Evolutionary conservation across 2,113 vertebrate species (phyloP).

Genomic region (Glareola pratincola): DNA sequence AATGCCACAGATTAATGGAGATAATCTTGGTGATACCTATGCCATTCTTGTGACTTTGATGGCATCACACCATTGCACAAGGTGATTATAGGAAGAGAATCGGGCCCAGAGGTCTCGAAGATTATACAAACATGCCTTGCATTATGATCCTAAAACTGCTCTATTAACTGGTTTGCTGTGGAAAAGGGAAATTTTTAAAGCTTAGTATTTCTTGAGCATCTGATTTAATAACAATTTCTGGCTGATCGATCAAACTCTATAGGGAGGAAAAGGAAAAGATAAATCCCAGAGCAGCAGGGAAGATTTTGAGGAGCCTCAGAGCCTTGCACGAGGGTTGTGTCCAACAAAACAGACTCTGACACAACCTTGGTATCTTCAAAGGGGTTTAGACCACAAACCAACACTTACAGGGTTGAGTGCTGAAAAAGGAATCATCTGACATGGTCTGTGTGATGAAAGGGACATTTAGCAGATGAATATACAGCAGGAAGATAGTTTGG

Average conservation of each 20-base stretch:
- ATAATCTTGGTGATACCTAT: neutral
- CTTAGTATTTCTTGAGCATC: neutral
- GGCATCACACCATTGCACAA: neutral
- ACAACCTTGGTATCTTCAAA: neutral
- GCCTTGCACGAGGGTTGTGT: neutral
- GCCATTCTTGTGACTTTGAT: neutral
- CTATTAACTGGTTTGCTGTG: neutral
- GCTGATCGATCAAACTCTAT: neutral
- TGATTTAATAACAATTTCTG: neutral
- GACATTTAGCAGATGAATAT: neutral
- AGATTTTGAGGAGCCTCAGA: neutral
- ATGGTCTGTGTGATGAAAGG: neutral
- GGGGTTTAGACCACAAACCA: neutral
- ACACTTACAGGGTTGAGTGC: rapidly evolving
- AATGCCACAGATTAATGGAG: neutral
- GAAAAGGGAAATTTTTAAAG: neutral
- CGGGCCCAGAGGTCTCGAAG: neutral
- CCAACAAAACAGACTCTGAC: neutral
- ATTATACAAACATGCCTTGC: neutral
- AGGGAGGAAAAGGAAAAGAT: neutral
- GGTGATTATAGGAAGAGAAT: neutral
- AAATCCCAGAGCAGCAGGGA: neutral
- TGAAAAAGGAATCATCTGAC: neutral
- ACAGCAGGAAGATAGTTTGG: neutral
- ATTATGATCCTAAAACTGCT: neutral